Evolutionary conservation across 2,797 vertebrate species (phyloP).

Genomic region (Sphenopsis melanotis): DNA sequence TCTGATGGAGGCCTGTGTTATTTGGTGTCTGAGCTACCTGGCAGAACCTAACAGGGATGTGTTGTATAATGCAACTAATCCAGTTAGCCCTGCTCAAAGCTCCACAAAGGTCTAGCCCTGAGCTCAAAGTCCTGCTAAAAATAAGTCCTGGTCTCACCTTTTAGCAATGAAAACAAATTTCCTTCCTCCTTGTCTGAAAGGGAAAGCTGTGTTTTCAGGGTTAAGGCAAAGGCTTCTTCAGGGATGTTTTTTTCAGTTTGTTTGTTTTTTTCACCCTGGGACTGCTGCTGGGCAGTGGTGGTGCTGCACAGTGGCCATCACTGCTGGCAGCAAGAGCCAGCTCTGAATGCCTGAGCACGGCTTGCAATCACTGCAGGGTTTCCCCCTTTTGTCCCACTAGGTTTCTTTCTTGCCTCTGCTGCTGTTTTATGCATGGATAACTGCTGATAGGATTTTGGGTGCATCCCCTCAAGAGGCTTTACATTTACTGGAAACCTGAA

Average conservation of each 20-base stretch:
- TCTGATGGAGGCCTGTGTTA: neutral
- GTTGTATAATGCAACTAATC: neutral
- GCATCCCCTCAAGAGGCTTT: neutral
- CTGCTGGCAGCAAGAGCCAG: neutral
- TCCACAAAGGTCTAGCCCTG: neutral
- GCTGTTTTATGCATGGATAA: neutral
- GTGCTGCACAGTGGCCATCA: neutral
- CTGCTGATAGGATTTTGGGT: neutral
- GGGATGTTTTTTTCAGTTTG: neutral
- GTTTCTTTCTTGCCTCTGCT: neutral
- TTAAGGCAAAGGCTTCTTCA: neutral
- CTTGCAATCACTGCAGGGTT: neutral
- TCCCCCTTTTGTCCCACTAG: accelerated
- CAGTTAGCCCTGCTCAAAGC: neutral
- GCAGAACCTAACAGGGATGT: neutral
- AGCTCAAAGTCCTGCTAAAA: neutral
- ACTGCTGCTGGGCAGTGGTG: neutral
- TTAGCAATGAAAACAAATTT: neutral
- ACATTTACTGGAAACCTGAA: neutral
- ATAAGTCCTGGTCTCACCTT: neutral
- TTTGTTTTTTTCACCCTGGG: neutral
- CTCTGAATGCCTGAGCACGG: neutral
- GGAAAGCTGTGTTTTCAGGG: neutral
- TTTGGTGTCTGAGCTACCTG: neutral
- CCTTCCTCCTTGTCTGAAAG: neutral